A percentile compares a stretch with the other conserved stretches of the same genome.
Evolutionary conservation across 2,797 vertebrate species (phyloP).

Genomic region (Pitangus sulphuratus): DNA sequence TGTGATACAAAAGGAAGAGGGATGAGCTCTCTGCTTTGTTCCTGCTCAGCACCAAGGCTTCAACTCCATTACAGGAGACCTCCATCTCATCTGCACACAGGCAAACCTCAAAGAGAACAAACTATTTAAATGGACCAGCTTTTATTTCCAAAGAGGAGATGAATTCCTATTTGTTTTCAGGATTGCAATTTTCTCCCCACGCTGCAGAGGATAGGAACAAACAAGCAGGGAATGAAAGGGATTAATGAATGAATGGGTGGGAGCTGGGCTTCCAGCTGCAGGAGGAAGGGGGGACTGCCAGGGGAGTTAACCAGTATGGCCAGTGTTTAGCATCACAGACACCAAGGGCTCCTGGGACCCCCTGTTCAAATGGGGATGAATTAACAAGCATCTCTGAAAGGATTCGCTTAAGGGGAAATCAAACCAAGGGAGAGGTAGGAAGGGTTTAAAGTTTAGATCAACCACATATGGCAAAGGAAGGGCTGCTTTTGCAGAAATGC

Average conservation of each 20-base stretch:
- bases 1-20: background rate
- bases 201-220: background rate
- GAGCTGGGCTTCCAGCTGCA: slow-evolving; percentile 45
- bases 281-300: background rate
- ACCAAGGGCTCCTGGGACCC: background rate
- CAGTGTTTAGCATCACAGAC: background rate
- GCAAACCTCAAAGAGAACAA: slow-evolving; percentile 18
- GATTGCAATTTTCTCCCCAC: background rate
- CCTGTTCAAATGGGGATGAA: background rate
- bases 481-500: background rate
- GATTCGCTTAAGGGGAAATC: background rate
- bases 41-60: background rate
- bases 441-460: background rate
- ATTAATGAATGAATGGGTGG: slow-evolving; percentile 20
- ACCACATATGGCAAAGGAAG: background rate
- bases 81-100: background rate
- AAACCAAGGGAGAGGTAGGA: background rate
- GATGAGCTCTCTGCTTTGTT: background rate
- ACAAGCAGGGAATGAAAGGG: slow-evolving; percentile 15
- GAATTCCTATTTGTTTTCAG: slow-evolving; percentile 12
- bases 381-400: background rate
- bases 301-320: background rate
- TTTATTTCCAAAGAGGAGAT: slow-evolving; percentile 14
- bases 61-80: background rate
- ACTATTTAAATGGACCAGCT: background rate